Conservation (phyloP, 2,888 invertebrate genomes). For the Orgyia antiqua region DNA sequence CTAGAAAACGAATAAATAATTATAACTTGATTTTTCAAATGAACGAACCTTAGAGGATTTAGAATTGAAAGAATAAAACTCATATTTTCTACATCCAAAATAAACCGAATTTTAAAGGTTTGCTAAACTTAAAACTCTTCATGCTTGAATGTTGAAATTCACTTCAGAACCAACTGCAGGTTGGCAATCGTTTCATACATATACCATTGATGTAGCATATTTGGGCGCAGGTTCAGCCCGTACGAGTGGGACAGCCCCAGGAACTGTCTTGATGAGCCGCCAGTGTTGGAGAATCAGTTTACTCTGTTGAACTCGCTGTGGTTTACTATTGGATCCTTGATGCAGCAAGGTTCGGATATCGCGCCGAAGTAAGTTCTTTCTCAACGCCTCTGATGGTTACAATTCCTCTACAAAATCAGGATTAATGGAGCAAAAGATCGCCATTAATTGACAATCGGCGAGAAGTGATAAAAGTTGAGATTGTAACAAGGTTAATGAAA, state of each 20-base stretch:
- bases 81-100: too few species aligned
- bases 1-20: too few species aligned
- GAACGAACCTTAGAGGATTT: too few species aligned
- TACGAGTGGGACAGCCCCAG: conserved; percentile 96
- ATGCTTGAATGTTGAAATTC: conserved; percentile 10
- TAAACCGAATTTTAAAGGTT: too few species aligned
- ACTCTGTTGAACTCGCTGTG: conserved; percentile 94
- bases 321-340: conserved; percentile 95
- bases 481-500: conserved; percentile 8
- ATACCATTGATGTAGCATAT: conserved; percentile 51
- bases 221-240: conserved; percentile 88
- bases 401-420: conserved; percentile 32
- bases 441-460: conserved; percentile 5
- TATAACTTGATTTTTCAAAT: too few species aligned
- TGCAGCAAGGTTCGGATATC: conserved; percentile 96
- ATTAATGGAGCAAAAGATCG: conserved; percentile 9
- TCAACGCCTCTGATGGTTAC: conserved; percentile 46
- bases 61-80: too few species aligned
- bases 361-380: conserved; percentile 88
- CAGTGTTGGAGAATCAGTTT: conserved; percentile 93
- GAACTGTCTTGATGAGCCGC: conserved; percentile 90
- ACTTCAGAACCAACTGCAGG: conserved; percentile 11
- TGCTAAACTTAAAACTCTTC: too few species aligned
- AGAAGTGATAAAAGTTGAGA: conserved; percentile 6
- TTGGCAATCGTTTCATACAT: conserved; percentile 13